Base-by-base conservation (phyloP, 1,140 invertebrate genomes). In the Diachasma alloeum region DNA sequence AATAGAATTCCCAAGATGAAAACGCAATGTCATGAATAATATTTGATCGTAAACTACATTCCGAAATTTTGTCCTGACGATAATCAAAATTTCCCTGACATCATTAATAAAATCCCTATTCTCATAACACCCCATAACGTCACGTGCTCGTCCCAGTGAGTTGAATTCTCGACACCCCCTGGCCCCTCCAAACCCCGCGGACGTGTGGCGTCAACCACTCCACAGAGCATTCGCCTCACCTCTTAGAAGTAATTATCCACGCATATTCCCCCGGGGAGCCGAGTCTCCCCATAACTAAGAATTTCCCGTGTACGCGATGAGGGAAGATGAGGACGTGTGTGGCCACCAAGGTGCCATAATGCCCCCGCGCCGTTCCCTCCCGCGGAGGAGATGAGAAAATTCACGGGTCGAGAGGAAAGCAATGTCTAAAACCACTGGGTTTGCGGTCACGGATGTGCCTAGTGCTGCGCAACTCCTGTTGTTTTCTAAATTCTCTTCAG, bases 401-500 rank as follows among this genome's bases (percentile, higher is more conserved):
- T 31, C 31, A 31, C 31, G 31, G 31, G 31, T 31, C 31, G 31
- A 31, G 31, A 31, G 31, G 31, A 31, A 31, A 31, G 31, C 31
- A 31, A 31, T 6, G 6, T 31, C 31, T 31, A 31, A 31, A 31
- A 31, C 31, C 31, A 31, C 31, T 31, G 31, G 31, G 2, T 59
- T 66, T 74, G 72, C 56, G 72, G 72, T 74, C 72, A 44, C 66
- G 72, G 37, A 74, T 59, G 72, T 66, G 56, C 36, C 37, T 19
- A 31, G 53, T 74, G 63, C 63, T 74, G 63, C 63, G 72, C 72
- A 74, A 31, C 44, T 46, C 44, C 44, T 46, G 56, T 74, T 74
- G 72, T 74, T 66, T 66, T 17, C 53, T 53, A 22, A 56, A n/a
- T 59, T 59, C 46, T 56, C 24, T 17, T 72, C 70, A 19, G 3